Percentiles rank a stretch among this genome's conserved stretches.
These are phyloP conservation scores for Guaruba guarouba DNA, from an alignment of 2,113 vertebrate genomes.

Conservation along the genomic window DNA sequence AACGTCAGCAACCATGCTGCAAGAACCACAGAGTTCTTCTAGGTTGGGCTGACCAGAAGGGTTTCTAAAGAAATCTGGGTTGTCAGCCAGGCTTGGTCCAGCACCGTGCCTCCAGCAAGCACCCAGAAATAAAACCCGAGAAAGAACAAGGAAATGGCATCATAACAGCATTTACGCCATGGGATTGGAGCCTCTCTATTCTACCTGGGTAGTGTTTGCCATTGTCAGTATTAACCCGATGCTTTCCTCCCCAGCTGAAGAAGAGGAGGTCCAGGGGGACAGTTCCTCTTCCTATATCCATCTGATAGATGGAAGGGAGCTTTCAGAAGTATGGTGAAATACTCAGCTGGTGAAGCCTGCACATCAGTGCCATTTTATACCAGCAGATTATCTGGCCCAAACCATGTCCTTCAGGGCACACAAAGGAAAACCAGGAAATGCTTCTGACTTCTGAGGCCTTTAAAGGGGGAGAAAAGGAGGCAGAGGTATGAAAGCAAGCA, in stretches of 20 bases:
- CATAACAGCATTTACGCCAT: not conserved
- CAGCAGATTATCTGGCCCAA: not conserved
- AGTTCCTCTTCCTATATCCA: not conserved
- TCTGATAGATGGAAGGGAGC: conserved; percentile 11
- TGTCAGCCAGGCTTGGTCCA: not conserved
- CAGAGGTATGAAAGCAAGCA: not conserved
- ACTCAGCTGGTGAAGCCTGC: not conserved
- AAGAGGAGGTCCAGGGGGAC: not conserved
- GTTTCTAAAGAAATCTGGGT: not conserved
- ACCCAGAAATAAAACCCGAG: not conserved
- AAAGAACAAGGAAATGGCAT: not conserved
- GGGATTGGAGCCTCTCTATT: not conserved
- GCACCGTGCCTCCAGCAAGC: not conserved
- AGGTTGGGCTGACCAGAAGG: not conserved
- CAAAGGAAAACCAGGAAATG: conserved; percentile 48
- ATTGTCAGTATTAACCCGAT: not conserved
- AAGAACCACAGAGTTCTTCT: not conserved
- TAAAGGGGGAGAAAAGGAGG: not conserved
- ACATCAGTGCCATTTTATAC: not conserved
- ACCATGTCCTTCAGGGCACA: not conserved
- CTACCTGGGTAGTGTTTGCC: not conserved
- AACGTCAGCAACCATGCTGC: not conserved
- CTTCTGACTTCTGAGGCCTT: conserved; percentile 39
- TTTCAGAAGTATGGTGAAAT: not conserved
- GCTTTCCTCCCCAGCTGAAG: conserved; percentile 18